Evolutionary conservation across 2,113 vertebrate genomes (phyloP).

Genomic region (Cynopterus brachyotis): DNA sequence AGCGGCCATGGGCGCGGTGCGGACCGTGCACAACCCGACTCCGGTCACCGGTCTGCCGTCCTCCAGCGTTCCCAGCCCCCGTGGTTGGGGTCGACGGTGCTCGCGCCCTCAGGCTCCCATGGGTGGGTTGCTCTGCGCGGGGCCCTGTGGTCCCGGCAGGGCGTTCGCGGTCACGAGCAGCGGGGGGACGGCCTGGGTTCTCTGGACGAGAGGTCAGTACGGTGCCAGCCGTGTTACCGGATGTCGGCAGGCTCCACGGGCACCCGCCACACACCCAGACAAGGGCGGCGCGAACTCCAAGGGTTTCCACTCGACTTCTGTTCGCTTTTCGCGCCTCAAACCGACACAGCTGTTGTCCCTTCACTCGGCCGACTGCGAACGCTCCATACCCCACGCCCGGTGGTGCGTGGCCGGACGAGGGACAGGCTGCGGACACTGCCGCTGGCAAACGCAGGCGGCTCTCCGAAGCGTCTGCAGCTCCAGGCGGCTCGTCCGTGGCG

Average conservation of each 20-base stretch:
- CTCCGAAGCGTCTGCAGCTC: accelerated
- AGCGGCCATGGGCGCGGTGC: too few species aligned
- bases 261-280: accelerated
- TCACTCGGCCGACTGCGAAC: not conserved
- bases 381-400: not conserved
- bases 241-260: not conserved
- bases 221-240: not conserved
- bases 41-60: too few species aligned
- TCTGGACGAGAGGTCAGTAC: not conserved
- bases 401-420: accelerated
- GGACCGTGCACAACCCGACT: too few species aligned
- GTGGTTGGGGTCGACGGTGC: too few species aligned
- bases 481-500: too few species aligned
- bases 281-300: accelerated
- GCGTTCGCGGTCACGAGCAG: not conserved
- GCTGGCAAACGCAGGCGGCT: not conserved
- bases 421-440: not conserved
- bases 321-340: not conserved
- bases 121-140: not conserved
- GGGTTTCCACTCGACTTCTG: not conserved
- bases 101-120: too few species aligned
- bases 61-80: accelerated
- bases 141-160: not conserved
- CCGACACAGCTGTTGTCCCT: too few species aligned
- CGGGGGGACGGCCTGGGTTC: not conserved